phyloP scores from a whole-genome alignment of 2,797 vertebrate genomes.

The Eurystomus glaucurus region DNA sequence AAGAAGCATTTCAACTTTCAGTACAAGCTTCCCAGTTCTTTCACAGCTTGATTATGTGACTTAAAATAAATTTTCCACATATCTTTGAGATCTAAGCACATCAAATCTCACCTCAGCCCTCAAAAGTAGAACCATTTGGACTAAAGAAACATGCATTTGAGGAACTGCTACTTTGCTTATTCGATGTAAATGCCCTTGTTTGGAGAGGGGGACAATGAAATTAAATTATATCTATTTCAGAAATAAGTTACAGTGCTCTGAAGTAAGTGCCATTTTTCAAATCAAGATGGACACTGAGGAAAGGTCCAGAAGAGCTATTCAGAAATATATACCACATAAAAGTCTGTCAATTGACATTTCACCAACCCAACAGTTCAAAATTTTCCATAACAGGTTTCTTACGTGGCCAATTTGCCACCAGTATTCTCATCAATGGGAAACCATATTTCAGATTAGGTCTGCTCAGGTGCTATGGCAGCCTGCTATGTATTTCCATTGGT shows the following conservation, averaged over 20 bases:
- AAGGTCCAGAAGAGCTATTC: background rate
- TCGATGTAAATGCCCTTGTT: background rate
- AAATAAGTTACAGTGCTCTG: background rate
- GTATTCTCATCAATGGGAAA: background rate
- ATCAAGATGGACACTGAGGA: background rate
- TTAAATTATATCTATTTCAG: background rate
- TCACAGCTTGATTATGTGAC: background rate
- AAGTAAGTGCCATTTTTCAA: background rate
- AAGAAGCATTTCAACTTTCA: background rate
- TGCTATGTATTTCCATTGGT: background rate
- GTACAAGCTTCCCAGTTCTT: background rate
- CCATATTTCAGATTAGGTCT: background rate
- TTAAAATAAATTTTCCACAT: background rate
- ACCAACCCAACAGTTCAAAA: background rate
- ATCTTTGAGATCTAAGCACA: background rate
- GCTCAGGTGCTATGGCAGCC: background rate
- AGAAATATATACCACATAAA: background rate
- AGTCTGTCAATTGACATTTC: background rate
- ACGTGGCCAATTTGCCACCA: background rate
- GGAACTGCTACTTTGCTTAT: background rate
- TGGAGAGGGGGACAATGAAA: background rate
- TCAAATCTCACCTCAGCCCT: background rate
- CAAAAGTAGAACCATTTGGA: background rate
- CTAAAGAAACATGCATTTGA: background rate
- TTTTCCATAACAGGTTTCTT: accelerated